phyloP scores from a whole-genome alignment of 2,888 invertebrate species.

The Diploptera punctata region DNA sequence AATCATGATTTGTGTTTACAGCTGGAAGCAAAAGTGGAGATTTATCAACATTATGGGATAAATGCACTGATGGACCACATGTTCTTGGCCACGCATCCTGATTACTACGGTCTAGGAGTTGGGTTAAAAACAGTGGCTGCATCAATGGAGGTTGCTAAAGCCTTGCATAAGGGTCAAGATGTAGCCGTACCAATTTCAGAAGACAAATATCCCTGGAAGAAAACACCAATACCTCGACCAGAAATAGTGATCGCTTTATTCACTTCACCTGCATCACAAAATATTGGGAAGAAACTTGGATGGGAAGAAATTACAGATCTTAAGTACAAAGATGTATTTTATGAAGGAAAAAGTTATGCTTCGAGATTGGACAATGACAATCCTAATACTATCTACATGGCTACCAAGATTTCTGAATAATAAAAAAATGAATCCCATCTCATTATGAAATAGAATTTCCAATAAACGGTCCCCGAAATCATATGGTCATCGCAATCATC shows the following conservation, averaged over 20 bases:
- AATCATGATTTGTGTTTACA: background rate
- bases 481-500: too few species aligned
- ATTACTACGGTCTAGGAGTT: background rate
- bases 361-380: background rate
- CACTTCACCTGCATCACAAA: slow-evolving; percentile 2
- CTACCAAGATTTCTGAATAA: background rate
- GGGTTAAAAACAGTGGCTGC: background rate
- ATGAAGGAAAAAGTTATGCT: background rate
- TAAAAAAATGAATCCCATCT: too few species aligned
- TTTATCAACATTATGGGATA: background rate
- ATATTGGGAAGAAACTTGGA: background rate
- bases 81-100: background rate
- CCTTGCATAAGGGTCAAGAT: background rate
- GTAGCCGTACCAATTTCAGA: slow-evolving; percentile 14
- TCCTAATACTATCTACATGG: background rate
- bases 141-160: background rate
- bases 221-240: background rate
- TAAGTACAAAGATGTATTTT: background rate
- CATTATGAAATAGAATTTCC: too few species aligned
- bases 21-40: slow-evolving; percentile 18
- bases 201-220: background rate
- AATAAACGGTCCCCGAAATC: too few species aligned
- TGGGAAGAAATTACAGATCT: background rate
- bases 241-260: slow-evolving; percentile 2
- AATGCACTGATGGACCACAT: slow-evolving; percentile 1